Evolutionary conservation across 1,140 invertebrate species (phyloP).

Genomic region (Glomeris maerens): DNA sequence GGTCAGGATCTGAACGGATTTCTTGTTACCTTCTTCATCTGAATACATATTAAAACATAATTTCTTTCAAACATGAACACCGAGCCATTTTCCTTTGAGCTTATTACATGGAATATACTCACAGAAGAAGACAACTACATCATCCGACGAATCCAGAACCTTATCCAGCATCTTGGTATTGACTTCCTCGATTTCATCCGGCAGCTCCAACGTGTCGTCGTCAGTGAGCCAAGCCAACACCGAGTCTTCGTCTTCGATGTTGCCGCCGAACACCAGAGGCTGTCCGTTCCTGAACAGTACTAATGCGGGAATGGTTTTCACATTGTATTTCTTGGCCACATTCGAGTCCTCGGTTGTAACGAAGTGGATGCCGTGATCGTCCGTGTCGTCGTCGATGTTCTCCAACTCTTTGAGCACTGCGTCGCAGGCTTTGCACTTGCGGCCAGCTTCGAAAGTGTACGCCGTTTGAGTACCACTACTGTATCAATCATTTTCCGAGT

Average conservation of each 20-base stretch:
- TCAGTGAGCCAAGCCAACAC: conserved; percentile 77
- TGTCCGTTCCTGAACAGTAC: conserved; percentile 75
- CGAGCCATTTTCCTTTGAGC: too few relatives aligned
- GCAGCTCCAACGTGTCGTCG: conserved; percentile 77
- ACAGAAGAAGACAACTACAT: conserved; percentile 87
- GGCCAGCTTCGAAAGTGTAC: conserved; percentile 18
- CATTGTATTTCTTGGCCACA: conserved; percentile 63
- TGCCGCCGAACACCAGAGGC: conserved; percentile 50
- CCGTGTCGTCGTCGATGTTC: conserved; percentile 83
- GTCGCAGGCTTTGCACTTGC: conserved; percentile 22
- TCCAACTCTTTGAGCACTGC: conserved; percentile 48
- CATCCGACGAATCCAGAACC: conserved; percentile 74
- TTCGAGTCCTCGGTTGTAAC: conserved; percentile 24
- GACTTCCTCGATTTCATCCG: conserved; percentile 86
- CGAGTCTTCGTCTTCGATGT: conserved; percentile 79
- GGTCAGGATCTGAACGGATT: conserved; percentile 65
- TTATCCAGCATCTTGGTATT: conserved; percentile 82
- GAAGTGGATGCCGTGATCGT: conserved; percentile 84
- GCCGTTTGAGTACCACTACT: background rate
- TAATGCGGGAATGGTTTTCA: conserved; percentile 67
- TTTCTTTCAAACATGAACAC: background rate
- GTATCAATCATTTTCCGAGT: background rate
- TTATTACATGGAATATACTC: conserved; percentile 31
- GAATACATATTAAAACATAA: conserved; percentile 19
- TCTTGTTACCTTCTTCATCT: conserved; percentile 63